Evolutionary conservation across 2,113 vertebrate genomes (phyloP).

Genomic region (Prietella phreatophila): DNA sequence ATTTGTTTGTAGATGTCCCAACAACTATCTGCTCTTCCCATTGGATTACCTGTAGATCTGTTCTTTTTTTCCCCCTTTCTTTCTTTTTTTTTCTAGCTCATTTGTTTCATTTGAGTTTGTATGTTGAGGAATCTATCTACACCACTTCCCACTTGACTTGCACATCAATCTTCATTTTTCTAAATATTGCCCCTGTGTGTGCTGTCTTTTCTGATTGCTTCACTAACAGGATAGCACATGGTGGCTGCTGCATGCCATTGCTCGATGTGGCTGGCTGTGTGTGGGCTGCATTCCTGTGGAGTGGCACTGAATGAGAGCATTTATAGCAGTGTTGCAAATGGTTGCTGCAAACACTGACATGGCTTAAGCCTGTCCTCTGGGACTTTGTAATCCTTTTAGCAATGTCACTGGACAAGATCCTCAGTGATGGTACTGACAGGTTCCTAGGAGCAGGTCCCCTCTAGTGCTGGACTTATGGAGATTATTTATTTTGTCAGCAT

Average conservation of each 20-base stretch:
- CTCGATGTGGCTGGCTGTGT: conserved; percentile 24
- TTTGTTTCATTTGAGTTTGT: neutral
- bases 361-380: conserved; percentile 31
- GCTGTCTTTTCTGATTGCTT: neutral
- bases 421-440: conserved; percentile 14
- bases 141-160: neutral
- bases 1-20: neutral
- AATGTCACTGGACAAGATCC: conserved; percentile 31
- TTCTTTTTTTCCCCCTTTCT: neutral
- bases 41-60: neutral
- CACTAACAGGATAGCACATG: conserved; percentile 1
- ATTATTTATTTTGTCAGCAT: conserved; percentile 3
- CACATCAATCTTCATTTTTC: conserved; percentile 9
- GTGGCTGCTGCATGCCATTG: neutral
- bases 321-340: conserved; percentile 20
- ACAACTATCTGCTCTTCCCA: neutral
- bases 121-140: neutral
- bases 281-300: conserved; percentile 19
- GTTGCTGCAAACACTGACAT: conserved; percentile 16
- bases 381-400: conserved; percentile 47
- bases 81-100: neutral
- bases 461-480: neutral
- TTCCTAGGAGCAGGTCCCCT: conserved; percentile 28
- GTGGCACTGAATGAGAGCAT: conserved; percentile 18
- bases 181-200: neutral